Evolutionary conservation across 2,888 invertebrate species (phyloP).

Genomic region (Melinaea menophilus): DNA sequence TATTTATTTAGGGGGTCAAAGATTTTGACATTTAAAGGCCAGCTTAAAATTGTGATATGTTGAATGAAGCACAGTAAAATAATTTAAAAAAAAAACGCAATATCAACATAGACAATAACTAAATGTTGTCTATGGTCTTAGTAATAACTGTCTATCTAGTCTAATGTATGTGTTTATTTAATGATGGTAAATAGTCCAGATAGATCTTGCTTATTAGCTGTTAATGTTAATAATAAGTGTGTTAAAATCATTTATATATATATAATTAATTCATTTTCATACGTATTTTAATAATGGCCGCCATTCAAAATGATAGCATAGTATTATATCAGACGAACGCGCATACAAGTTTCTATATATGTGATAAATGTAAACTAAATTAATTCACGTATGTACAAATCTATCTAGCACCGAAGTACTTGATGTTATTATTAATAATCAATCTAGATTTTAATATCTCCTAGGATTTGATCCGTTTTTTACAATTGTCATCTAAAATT

Average conservation of each 20-base stretch:
- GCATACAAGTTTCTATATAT: constrained; percentile 43
- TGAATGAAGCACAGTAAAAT: not conserved
- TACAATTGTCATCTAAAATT: too few relatives aligned
- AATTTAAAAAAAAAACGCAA: not conserved
- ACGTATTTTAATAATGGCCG: constrained; percentile 17
- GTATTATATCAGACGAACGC: constrained; percentile 34
- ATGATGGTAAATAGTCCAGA: constrained; percentile 1
- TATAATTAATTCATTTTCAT: constrained; percentile 7
- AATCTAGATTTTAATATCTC: constrained; percentile 26
- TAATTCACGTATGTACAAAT: constrained; percentile 52
- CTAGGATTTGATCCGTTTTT: constrained; percentile 22
- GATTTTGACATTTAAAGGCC: not conserved
- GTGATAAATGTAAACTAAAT: constrained; percentile 48
- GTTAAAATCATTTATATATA: too few relatives aligned
- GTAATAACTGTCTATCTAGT: constrained; percentile 12
- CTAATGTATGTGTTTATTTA: constrained; percentile 18
- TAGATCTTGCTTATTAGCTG: constrained; percentile 23
- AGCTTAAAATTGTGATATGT: constrained; percentile 1
- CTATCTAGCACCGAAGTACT: constrained; percentile 43
- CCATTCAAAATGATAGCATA: constrained; percentile 31
- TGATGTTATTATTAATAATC: constrained; percentile 29
- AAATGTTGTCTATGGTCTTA: constrained; percentile 8
- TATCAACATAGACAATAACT: not conserved
- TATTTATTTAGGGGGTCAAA: constrained; percentile 2
- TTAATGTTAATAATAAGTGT: constrained; percentile 20